Conservation (phyloP, 2,888 invertebrate species). For the Monoplex corrugatus region DNA sequence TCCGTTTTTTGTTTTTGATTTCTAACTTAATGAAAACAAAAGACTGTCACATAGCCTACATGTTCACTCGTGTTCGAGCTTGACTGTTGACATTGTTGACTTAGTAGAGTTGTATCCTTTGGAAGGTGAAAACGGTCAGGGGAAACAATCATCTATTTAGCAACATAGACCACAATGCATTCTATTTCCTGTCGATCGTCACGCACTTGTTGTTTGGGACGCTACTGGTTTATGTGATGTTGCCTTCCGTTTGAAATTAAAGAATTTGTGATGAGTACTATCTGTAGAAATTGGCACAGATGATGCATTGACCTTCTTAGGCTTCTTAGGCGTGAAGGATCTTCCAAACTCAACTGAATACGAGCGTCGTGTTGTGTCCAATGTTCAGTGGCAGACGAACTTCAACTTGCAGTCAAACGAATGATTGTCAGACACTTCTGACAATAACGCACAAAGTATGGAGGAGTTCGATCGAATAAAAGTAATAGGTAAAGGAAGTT, state of each 20-base stretch:
- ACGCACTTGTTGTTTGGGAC: constrained; percentile 51
- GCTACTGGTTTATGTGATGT: not conserved
- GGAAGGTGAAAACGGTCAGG: not conserved
- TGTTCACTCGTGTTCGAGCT: not conserved
- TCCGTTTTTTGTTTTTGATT: not conserved
- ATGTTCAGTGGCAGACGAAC: constrained; percentile 4
- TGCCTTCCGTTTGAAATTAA: not conserved
- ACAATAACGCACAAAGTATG: constrained; percentile 8
- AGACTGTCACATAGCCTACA: not conserved
- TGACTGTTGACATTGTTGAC: no score
- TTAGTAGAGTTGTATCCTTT: not conserved
- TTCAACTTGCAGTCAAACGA: not conserved
- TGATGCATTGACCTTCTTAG: not conserved
- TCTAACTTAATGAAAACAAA: not conserved
- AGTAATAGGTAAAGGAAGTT: constrained; percentile 82
- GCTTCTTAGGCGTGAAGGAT: not conserved
- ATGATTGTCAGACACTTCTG: no score
- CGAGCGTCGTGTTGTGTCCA: not conserved
- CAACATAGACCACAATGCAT: constrained; percentile 47
- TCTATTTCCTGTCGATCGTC: constrained; percentile 38
- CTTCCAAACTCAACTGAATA: not conserved
- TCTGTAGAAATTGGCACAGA: not conserved
- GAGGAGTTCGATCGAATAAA: constrained; percentile 76
- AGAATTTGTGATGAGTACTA: not conserved
- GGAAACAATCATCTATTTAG: not conserved